phyloP scores from a whole-genome alignment of 2,113 vertebrate species.

The Prinia subflava region DNA sequence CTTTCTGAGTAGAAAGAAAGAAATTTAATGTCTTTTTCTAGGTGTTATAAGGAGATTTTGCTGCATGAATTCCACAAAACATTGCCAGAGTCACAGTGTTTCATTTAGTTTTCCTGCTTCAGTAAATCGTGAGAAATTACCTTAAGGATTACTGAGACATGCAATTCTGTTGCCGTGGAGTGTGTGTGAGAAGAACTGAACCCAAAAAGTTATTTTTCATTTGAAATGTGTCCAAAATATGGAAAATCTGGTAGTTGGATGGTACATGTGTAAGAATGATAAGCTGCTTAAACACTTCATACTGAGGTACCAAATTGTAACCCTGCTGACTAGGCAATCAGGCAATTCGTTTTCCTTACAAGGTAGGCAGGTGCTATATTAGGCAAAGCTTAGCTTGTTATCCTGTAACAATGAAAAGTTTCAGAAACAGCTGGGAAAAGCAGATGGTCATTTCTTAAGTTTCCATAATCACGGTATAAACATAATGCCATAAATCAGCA shows the following conservation, averaged over 20 bases:
- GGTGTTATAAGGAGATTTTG: not conserved
- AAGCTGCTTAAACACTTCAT: not conserved
- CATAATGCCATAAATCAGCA: not conserved
- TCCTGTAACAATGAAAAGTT: constrained; percentile 9
- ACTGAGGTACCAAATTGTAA: not conserved
- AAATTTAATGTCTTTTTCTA: not conserved
- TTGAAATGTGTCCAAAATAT: constrained; percentile 6
- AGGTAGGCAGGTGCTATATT: not conserved
- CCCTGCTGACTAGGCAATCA: not conserved
- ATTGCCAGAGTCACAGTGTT: not conserved
- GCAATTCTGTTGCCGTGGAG: not conserved
- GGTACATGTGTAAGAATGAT: not conserved
- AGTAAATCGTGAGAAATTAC: not conserved
- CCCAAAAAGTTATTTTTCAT: not conserved
- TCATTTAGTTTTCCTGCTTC: not conserved
- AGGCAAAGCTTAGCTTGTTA: not conserved
- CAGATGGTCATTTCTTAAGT: constrained; percentile 11
- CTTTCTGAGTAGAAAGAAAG: not conserved
- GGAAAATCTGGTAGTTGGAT: not conserved
- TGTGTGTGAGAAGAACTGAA: not conserved
- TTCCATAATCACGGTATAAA: not conserved
- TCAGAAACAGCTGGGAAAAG: not conserved
- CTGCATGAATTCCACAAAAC: not conserved
- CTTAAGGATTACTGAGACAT: not conserved
- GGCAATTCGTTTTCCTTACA: not conserved